These are phyloP conservation scores for Triplophysa rosa DNA, from an alignment of 2,113 vertebrate species.

Conservation along the genomic window DNA sequence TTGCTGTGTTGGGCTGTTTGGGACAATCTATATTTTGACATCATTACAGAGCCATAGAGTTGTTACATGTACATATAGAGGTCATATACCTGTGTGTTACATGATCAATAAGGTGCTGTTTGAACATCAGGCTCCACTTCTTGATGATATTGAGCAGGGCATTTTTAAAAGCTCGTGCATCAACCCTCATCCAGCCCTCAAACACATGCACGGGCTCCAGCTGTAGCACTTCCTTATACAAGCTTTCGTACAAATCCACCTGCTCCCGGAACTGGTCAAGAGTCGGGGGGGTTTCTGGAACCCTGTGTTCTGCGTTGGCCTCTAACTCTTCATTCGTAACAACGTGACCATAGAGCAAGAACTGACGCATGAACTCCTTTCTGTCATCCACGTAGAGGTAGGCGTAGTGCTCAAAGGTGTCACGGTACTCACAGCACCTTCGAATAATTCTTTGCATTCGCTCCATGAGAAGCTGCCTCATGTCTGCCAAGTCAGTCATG, in stretches of 20 bases:
- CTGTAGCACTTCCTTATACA: slow-evolving; percentile 79
- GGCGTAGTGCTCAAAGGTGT: slow-evolving; percentile 75
- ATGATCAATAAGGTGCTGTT: slow-evolving; percentile 88
- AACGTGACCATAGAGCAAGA: slow-evolving; percentile 78
- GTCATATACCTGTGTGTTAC: slow-evolving; percentile 82
- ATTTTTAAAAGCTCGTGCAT: slow-evolving; percentile 78
- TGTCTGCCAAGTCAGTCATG: slow-evolving; percentile 70
- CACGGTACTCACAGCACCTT: slow-evolving; percentile 68
- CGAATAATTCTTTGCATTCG: slow-evolving; percentile 63
- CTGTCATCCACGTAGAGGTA: slow-evolving; percentile 84
- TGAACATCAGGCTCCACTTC: slow-evolving; percentile 93
- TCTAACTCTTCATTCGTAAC: slow-evolving; percentile 75
- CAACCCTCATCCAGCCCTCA: slow-evolving; percentile 84
- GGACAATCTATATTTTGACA: no score
- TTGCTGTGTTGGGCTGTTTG: no score
- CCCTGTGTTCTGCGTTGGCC: slow-evolving; percentile 58
- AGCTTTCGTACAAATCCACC: slow-evolving; percentile 84
- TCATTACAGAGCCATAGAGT: no score
- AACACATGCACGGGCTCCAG: slow-evolving; percentile 78
- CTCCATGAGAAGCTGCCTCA: slow-evolving; percentile 74
- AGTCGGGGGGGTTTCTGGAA: slow-evolving; percentile 75
- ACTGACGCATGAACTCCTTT: slow-evolving; percentile 81
- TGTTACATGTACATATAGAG: no score
- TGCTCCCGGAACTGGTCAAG: slow-evolving; percentile 81
- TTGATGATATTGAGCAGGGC: slow-evolving; percentile 85